phyloP scores from a whole-genome alignment of 2,797 vertebrate species.

The Distichodus sexfasciatus region DNA sequence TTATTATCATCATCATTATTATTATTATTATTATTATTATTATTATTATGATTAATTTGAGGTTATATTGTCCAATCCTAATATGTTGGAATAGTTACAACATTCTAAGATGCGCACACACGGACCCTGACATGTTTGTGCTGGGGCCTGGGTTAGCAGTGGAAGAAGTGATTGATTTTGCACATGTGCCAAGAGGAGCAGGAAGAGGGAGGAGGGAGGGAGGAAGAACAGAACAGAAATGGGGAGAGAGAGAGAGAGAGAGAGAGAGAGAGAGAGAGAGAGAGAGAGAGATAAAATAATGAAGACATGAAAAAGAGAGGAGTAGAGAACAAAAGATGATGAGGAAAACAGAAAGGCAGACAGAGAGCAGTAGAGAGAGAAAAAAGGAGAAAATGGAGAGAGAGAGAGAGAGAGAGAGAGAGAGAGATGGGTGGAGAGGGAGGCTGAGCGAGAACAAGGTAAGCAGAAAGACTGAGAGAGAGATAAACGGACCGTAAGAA shows the following conservation, averaged over 20 bases:
- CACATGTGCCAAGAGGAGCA: constrained; percentile 55
- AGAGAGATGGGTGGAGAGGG: not conserved
- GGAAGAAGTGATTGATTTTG: constrained; percentile 54
- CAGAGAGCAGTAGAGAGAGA: not conserved
- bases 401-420: not conserved
- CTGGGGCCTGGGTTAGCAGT: constrained; percentile 26
- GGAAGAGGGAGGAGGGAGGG: not conserved
- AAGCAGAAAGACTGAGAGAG: not conserved
- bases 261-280: not conserved
- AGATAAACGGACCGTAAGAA: not conserved
- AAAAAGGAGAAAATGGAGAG: not conserved
- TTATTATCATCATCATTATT: too few species aligned
- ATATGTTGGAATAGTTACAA: constrained; percentile 21
- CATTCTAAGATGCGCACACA: not conserved
- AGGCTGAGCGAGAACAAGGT: not conserved
- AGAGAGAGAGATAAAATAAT: not conserved
- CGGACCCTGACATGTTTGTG: constrained; percentile 2
- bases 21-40: too few species aligned
- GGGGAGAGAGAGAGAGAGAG: constrained; percentile 1
- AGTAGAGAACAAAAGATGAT: too few species aligned
- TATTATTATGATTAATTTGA: too few species aligned
- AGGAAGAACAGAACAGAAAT: not conserved
- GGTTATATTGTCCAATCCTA: constrained; percentile 12
- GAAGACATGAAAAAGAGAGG: not conserved
- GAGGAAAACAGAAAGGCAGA: not conserved